Evolutionary conservation across 2,113 vertebrate species (phyloP).

Genomic region (Zosterops pallidus): DNA sequence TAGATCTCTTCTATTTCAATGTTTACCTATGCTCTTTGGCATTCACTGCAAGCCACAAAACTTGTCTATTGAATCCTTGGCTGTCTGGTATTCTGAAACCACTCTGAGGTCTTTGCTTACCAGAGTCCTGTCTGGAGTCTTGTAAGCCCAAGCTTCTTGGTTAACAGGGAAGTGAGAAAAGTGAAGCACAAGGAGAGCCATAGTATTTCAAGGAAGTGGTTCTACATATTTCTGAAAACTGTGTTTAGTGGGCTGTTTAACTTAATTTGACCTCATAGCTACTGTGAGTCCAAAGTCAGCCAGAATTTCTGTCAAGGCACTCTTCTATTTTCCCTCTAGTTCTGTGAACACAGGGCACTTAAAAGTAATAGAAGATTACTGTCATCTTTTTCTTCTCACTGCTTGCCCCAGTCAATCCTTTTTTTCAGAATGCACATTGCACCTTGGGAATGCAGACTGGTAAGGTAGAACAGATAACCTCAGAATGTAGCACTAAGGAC

Average conservation of each 20-base stretch:
- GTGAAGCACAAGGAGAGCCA: neutral
- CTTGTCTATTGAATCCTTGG: neutral
- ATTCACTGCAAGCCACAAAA: neutral
- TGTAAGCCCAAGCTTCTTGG: neutral
- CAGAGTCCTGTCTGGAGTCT: neutral
- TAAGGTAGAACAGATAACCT: neutral
- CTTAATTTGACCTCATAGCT: neutral
- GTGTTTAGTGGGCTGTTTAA: neutral
- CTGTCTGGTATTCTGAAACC: neutral
- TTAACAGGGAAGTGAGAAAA: neutral
- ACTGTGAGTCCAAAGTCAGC: neutral
- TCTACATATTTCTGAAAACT: neutral
- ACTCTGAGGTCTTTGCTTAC: neutral
- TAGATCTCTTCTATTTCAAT: neutral
- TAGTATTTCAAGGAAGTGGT: neutral
- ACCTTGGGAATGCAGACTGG: neutral
- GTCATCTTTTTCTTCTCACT: neutral
- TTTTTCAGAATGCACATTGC: neutral
- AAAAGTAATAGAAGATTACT: neutral
- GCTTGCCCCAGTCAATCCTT: neutral
- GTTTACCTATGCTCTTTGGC: neutral
- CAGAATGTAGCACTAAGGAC: neutral
- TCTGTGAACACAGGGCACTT: neutral
- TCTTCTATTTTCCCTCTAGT: neutral
- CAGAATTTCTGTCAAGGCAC: neutral